These are phyloP conservation scores for Phortica magna DNA, from an alignment of 2,888 invertebrate genomes.

Conservation along the genomic window DNA sequence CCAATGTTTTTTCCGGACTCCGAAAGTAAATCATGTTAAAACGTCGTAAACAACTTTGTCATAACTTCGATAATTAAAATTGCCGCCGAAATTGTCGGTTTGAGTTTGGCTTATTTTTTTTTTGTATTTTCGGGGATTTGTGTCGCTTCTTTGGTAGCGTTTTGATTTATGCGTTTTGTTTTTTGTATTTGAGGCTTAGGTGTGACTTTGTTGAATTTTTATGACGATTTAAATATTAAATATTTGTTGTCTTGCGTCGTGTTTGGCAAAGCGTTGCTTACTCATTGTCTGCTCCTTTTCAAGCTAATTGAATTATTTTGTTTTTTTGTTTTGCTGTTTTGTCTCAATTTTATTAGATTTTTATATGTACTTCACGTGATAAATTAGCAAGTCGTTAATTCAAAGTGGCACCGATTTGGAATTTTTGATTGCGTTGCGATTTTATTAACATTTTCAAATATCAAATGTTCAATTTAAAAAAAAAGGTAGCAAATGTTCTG, in stretches of 20 bases:
- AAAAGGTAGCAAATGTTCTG: too few species aligned
- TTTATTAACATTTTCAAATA: neutral
- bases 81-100: slow-evolving; percentile 54
- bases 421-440: neutral
- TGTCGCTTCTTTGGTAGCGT: neutral
- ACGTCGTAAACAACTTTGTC: slow-evolving; percentile 71
- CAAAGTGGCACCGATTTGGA: neutral
- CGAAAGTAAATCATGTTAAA: slow-evolving; percentile 61
- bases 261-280: slow-evolving; percentile 40
- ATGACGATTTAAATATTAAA: slow-evolving; percentile 41
- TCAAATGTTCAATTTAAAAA: neutral
- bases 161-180: slow-evolving; percentile 5
- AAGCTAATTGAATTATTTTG: slow-evolving; percentile 66
- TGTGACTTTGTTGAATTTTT: slow-evolving; percentile 67
- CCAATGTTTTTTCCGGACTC: slow-evolving; percentile 55
- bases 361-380: slow-evolving; percentile 21
- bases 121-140: slow-evolving; percentile 15
- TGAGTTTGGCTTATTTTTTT: neutral
- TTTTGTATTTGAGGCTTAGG: slow-evolving; percentile 57
- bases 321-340: slow-evolving; percentile 5
- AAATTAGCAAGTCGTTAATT: slow-evolving; percentile 26
- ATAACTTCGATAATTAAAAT: slow-evolving; percentile 73
- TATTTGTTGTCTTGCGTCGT: neutral
- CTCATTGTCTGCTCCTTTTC: slow-evolving; percentile 47
- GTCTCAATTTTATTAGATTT: slow-evolving; percentile 23